Evolutionary conservation across 2,888 invertebrate genomes (phyloP).

Genomic region (Andrena dorsata): DNA sequence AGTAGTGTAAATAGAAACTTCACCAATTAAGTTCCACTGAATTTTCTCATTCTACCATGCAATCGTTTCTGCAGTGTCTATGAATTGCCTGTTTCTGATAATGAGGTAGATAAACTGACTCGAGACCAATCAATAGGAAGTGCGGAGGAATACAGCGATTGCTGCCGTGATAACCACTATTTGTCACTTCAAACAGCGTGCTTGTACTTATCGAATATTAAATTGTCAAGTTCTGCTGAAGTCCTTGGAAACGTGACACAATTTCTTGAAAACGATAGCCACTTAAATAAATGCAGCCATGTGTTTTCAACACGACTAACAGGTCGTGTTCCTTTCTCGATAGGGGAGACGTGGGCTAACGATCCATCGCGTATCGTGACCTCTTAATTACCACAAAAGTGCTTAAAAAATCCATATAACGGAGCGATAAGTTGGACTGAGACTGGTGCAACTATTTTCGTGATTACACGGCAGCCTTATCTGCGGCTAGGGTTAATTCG

Average conservation of each 20-base stretch:
- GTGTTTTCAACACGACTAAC: not conserved
- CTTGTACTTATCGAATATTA: not conserved
- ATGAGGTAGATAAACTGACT: too few species aligned
- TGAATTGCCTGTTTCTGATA: too few species aligned
- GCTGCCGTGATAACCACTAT: not conserved
- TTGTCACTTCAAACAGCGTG: not conserved
- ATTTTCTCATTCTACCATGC: too few species aligned
- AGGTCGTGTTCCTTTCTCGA: not conserved
- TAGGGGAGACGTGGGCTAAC: not conserved
- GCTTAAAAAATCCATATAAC: constrained; percentile 52
- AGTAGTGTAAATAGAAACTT: too few species aligned
- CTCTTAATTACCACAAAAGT: constrained; percentile 27
- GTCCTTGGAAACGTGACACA: not conserved
- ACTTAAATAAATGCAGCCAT: not conserved
- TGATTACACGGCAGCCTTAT: constrained; percentile 56
- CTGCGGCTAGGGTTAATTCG: constrained; percentile 43
- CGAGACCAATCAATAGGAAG: too few species aligned
- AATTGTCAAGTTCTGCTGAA: not conserved
- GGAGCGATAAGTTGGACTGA: constrained; percentile 37
- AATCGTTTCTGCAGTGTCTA: too few species aligned
- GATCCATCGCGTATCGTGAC: constrained; percentile 15
- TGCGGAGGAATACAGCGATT: too few species aligned
- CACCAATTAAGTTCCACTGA: too few species aligned
- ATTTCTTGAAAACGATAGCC: not conserved
- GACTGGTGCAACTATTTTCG: constrained; percentile 46